Percentiles rank a stretch among this genome's conserved stretches.
Evolutionary conservation across 2,888 invertebrate genomes (phyloP).

Genomic region (Tineola bisselliella): DNA sequence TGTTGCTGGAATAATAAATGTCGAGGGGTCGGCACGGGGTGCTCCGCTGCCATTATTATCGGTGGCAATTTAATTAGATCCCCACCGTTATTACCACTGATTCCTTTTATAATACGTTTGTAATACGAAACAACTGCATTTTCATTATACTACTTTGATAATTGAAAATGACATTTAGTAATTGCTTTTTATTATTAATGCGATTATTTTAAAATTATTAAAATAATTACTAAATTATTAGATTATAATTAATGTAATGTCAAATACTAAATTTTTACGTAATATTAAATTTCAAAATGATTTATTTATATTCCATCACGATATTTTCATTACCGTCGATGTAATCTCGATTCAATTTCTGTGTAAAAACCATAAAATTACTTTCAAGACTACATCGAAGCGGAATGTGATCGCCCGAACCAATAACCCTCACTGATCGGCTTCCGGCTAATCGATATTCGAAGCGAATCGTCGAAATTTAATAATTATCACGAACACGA

Average conservation of each 20-base stretch:
- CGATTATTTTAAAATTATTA: no score
- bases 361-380: constrained; percentile 64
- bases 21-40: constrained; percentile 33
- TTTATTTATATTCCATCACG: not conserved
- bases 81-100: constrained; percentile 63
- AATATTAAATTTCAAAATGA: not conserved
- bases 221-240: no score
- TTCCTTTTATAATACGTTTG: constrained; percentile 59
- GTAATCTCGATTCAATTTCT: constrained; percentile 1
- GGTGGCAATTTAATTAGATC: constrained; percentile 67
- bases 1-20: constrained; percentile 59
- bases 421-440: constrained; percentile 56
- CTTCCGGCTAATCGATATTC: constrained; percentile 68
- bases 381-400: constrained; percentile 37
- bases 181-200: not conserved
- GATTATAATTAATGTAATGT: no score
- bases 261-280: not conserved
- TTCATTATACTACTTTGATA: not conserved
- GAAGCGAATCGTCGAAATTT: constrained; percentile 66
- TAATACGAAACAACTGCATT: constrained; percentile 23
- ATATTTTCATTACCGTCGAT: not conserved
- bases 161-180: not conserved
- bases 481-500: constrained; percentile 68
- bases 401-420: constrained; percentile 55
- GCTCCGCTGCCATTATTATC: constrained; percentile 59